Base-by-base conservation (phyloP, 2,888 invertebrate species). In the Amblyteles armatorius region DNA sequence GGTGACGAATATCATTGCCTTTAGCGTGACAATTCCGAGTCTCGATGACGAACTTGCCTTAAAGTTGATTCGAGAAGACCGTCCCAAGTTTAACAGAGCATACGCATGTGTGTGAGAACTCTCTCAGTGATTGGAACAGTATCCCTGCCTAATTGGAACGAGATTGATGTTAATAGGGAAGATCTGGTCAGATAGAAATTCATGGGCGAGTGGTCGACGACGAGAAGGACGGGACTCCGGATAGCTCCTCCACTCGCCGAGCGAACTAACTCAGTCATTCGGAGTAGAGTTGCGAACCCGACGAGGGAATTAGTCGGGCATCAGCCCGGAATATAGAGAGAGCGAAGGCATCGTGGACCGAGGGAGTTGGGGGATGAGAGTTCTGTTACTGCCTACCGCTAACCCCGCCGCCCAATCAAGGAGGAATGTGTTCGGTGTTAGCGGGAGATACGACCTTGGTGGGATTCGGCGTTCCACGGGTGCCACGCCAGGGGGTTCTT, bases 391-490 rank as follows among this genome's bases (percentile, higher is more conserved):
- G 87, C 86, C 89, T 85, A 89, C 90, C 90, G 89, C 89, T 88
- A 76, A 87, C 87, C 87, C 86, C 77, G 87, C 87, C 68, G 89
- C 90, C 91, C 91, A 91, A 92, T 92, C 91, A 92, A 91, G 91
- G 84, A 90, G 92, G 91, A 91, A 92, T 92, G 92, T 91, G 89
- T 91, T 89, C 90, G 88, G 90, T 89, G 91, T 91, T 90, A 88
- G 89, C 90, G 86, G 89, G 88, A 88, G 89, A 91, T 88, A 88
- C 87, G 89, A 89, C 88, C 80, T 89, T 88, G 90, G 91, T 90
- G 88, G 88, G 90, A 85, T 89, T 88, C 88, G 88, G 88, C 90
- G 90, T 91, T 92, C 88, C 91, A 89, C 84, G 88, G 89, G 90
- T 90, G 90, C 91, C 91, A 89, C 84, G 82, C 82, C 87, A 88